A percentile compares a stretch with the other conserved stretches of the same genome.
phyloP scores from a whole-genome alignment of 2,113 vertebrate genomes.

The Chiloscyllium plagiosum region DNA sequence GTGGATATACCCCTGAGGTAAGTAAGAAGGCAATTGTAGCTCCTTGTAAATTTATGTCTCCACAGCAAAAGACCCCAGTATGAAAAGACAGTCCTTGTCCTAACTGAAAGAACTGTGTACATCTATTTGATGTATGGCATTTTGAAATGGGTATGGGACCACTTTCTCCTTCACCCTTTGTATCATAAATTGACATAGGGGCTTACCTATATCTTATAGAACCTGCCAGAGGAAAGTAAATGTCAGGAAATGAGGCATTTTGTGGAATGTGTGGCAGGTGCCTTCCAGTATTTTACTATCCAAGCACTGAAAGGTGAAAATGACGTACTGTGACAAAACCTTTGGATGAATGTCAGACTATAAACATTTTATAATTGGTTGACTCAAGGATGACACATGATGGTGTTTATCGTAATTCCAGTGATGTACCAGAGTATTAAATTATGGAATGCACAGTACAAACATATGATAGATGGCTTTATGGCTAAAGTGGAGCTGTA shows the following conservation, averaged over 20 bases:
- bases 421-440: neutral
- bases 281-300: neutral
- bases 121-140: neutral
- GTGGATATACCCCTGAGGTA: neutral
- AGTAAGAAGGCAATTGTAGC: neutral
- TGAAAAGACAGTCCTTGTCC: neutral
- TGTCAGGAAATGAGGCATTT: neutral
- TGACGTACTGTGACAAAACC: neutral
- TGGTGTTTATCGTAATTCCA: neutral
- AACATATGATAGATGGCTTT: too few species aligned
- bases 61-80: neutral
- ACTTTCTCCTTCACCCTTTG: neutral
- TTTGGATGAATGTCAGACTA: neutral
- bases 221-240: neutral
- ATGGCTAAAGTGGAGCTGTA: too few species aligned
- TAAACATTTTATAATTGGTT: neutral
- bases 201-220: neutral
- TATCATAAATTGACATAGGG: neutral
- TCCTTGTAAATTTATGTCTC: neutral
- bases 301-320: neutral
- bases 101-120: neutral
- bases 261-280: neutral
- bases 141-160: neutral
- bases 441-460: neutral
- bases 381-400: neutral